Evolutionary conservation across 2,113 vertebrate species (phyloP).

Genomic region (Rhynchomys soricoides): DNA sequence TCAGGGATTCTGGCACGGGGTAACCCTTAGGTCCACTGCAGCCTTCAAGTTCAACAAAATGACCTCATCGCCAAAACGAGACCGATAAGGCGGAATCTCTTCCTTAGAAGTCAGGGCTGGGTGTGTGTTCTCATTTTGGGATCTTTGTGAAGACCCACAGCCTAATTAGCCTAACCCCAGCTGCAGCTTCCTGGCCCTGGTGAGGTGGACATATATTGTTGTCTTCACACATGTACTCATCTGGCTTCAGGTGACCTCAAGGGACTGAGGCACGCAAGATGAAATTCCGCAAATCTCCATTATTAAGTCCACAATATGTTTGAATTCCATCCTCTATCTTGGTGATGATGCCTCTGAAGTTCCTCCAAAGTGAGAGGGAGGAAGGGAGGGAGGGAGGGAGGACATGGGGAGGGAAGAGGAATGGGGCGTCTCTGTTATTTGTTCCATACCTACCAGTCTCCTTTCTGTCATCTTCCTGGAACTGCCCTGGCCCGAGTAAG

Average conservation of each 20-base stretch:
- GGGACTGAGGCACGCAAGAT: slow-evolving; percentile 68
- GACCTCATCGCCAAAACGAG: neutral
- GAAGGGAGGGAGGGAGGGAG: neutral
- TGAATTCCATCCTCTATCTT: slow-evolving; percentile 61
- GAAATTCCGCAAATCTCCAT: slow-evolving; percentile 80
- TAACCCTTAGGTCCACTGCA: neutral
- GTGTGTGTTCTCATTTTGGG: slow-evolving; percentile 41
- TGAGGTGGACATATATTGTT: slow-evolving; percentile 65
- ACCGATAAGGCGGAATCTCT: neutral
- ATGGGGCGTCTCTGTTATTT: neutral
- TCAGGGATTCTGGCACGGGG: slow-evolving; percentile 5
- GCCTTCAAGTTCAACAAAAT: slow-evolving; percentile 6
- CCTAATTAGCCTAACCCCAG: slow-evolving; percentile 77
- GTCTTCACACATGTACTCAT: slow-evolving; percentile 80
- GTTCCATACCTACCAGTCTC: neutral
- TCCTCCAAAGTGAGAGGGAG: slow-evolving; percentile 17
- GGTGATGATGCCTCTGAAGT: slow-evolving; percentile 66
- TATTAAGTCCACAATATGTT: slow-evolving; percentile 77
- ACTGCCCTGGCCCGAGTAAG: neutral
- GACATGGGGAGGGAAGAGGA: neutral
- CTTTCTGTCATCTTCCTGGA: neutral
- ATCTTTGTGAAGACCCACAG: slow-evolving; percentile 54
- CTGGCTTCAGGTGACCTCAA: slow-evolving; percentile 67
- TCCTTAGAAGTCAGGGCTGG: slow-evolving; percentile 43
- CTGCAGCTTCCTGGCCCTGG: slow-evolving; percentile 76